Conservation (phyloP, 2,797 vertebrate genomes). For the Odontamblyopus rebecca region DNA sequence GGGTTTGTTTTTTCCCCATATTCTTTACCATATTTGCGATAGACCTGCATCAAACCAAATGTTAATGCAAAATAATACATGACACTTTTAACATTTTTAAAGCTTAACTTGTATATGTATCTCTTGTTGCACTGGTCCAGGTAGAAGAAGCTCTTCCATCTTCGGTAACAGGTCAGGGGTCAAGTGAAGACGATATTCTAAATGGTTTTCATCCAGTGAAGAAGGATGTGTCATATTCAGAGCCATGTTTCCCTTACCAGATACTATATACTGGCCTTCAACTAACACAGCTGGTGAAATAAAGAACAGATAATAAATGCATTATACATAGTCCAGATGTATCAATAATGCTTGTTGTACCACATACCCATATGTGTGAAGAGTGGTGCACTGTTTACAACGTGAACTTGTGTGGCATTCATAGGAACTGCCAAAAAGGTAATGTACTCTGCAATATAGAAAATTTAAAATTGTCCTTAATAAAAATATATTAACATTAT, state of each 20-base stretch:
- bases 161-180: slow-evolving; percentile 82
- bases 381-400: slow-evolving; percentile 86
- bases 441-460: slow-evolving; percentile 81
- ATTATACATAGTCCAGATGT: not conserved
- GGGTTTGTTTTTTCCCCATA: slow-evolving; percentile 87
- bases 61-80: slow-evolving; percentile 1
- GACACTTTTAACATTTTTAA: not conserved
- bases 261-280: slow-evolving; percentile 80
- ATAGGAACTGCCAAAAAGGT: slow-evolving; percentile 86
- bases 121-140: slow-evolving; percentile 79
- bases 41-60: slow-evolving; percentile 78
- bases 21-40: slow-evolving; percentile 86
- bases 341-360: not conserved
- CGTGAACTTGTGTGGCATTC: slow-evolving; percentile 77
- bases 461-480: not conserved
- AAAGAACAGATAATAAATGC: slow-evolving; percentile 9
- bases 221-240: slow-evolving; percentile 83
- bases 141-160: slow-evolving; percentile 82
- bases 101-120: slow-evolving; percentile 85
- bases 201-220: slow-evolving; percentile 81
- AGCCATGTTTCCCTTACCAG: slow-evolving; percentile 80
- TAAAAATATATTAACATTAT: not conserved
- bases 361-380: slow-evolving; percentile 94
- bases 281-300: slow-evolving; percentile 79
- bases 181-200: slow-evolving; percentile 84